These are phyloP conservation scores for Brachionus asplanchnoidis DNA, from an alignment of 1,140 invertebrate genomes.

Conservation along the genomic window DNA sequence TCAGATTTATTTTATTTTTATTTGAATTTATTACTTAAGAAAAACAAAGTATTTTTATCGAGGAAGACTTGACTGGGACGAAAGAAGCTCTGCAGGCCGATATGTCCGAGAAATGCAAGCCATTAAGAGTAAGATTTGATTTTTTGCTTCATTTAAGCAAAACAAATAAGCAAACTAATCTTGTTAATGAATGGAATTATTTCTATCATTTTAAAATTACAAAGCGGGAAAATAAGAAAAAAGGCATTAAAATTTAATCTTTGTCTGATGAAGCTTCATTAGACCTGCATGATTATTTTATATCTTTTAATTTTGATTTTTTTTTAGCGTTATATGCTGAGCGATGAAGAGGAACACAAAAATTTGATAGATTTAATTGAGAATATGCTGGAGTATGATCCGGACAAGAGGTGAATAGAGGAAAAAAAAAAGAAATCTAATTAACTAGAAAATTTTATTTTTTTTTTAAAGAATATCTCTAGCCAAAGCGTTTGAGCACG, in stretches of 20 bases:
- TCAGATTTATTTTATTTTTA: background rate
- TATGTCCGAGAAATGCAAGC: conserved; percentile 78
- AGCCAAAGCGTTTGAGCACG: conserved; percentile 8
- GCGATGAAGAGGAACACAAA: conserved; percentile 74
- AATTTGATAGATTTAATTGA: conserved; percentile 88
- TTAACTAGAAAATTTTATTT: conserved; percentile 86
- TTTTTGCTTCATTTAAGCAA: conserved; percentile 6
- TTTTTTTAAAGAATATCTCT: conserved; percentile 55
- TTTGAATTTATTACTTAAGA: conserved; percentile 61
- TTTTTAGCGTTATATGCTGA: conserved; percentile 75
- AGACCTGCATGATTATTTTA: background rate
- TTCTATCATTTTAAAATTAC: background rate
- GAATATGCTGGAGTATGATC: conserved; percentile 95
- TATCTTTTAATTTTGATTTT: background rate
- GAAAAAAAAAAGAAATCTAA: conserved; percentile 54
- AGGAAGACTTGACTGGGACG: conserved; percentile 55
- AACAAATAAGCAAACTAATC: background rate
- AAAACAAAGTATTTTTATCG: conserved; percentile 56
- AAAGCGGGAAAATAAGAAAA: background rate
- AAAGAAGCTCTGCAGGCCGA: conserved; percentile 50
- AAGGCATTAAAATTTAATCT: background rate
- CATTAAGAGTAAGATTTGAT: conserved; percentile 68
- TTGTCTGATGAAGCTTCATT: conserved; percentile 29
- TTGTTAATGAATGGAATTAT: background rate
- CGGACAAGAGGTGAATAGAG: conserved; percentile 56